Conservation (phyloP, 2,113 vertebrate genomes). For the Platycercus adscitus region DNA sequence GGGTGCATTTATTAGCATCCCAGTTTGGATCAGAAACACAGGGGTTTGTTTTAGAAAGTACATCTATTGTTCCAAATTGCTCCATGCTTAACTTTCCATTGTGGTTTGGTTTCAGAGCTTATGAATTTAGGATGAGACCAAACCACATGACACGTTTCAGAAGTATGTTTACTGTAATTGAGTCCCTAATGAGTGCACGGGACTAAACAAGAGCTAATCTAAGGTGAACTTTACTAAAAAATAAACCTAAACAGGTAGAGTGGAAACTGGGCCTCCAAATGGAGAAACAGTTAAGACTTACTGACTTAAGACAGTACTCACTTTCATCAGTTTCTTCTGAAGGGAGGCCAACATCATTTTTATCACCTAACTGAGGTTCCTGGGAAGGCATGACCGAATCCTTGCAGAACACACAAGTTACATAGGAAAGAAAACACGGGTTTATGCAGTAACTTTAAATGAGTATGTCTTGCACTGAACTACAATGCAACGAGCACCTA, state of each 20-base stretch:
- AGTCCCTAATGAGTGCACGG: neutral
- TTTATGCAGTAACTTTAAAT: neutral
- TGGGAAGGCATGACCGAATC: constrained; percentile 99
- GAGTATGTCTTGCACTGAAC: neutral
- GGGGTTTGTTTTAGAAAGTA: neutral
- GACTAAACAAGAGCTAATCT: neutral
- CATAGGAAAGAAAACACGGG: neutral
- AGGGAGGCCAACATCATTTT: constrained; percentile 85
- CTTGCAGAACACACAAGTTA: constrained; percentile 62
- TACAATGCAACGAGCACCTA: neutral
- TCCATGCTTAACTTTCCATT: neutral
- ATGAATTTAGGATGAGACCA: neutral
- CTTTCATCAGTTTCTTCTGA: constrained; percentile 88
- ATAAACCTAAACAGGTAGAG: neutral
- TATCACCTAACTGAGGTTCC: constrained; percentile 89
- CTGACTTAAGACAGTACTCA: constrained; percentile 65
- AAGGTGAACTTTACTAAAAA: neutral
- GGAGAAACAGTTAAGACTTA: neutral
- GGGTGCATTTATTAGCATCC: neutral
- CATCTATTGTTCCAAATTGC: neutral
- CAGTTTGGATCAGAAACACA: neutral
- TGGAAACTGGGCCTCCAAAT: neutral
- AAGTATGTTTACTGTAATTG: neutral
- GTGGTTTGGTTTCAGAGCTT: neutral
- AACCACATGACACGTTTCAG: neutral